A percentile compares a stretch with the other conserved stretches of the same genome.
These are phyloP conservation scores for Ctenoplectra terminalis DNA, from an alignment of 1,140 invertebrate genomes.

Conservation along the genomic window DNA sequence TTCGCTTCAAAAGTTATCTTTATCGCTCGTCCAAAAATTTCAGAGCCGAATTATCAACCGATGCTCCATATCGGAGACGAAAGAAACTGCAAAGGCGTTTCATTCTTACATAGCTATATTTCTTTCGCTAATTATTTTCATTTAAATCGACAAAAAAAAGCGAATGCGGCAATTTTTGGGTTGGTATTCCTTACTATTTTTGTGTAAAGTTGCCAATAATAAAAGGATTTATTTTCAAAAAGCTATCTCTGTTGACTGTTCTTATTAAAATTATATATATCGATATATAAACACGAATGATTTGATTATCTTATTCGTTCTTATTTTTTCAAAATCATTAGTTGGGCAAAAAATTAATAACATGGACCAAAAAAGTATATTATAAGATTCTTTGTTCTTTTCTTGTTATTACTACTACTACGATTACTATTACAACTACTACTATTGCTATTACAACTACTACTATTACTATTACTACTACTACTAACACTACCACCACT, in stretches of 20 bases:
- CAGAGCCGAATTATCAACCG: not conserved
- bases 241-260: constrained; percentile 17
- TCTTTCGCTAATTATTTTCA: not conserved
- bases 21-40: not conserved
- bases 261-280: constrained; percentile 25
- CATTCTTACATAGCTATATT: too few species aligned
- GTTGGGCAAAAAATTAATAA: constrained; percentile 7
- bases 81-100: not conserved
- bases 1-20: constrained; percentile 9
- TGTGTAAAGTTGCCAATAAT: constrained; percentile 22
- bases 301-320: not conserved
- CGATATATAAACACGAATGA: not conserved
- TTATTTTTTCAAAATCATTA: not conserved
- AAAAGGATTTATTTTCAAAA: constrained; percentile 35
- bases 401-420: not conserved
- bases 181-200: constrained; percentile 22
- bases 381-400: not conserved
- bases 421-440: not conserved
- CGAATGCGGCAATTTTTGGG: constrained; percentile 13
- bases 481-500: too few species aligned
- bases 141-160: not conserved
- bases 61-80: not conserved
- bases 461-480: too few species aligned
- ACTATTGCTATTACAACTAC: not conserved
- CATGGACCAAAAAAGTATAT: constrained; percentile 15